Conservation (phyloP, 2,113 vertebrate genomes). For the Syrmaticus mikado region DNA sequence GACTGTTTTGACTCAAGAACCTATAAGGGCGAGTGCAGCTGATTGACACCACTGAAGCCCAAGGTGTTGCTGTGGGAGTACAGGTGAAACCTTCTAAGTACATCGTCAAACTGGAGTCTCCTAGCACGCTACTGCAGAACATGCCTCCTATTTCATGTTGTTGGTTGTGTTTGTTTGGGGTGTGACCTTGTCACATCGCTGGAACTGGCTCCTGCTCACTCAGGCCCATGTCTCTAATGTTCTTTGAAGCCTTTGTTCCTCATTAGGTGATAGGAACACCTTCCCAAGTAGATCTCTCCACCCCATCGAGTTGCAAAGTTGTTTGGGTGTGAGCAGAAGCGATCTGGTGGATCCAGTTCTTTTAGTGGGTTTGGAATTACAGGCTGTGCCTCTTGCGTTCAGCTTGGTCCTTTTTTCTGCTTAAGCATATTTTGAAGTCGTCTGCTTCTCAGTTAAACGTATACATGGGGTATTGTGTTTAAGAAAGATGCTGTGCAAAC, state of each 20-base stretch:
- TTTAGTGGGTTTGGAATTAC: conserved; percentile 50
- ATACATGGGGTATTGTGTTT: background rate
- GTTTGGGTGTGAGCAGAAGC: conserved; percentile 55
- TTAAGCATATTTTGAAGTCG: background rate
- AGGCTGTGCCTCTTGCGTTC: conserved; percentile 9
- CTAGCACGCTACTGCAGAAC: conserved; percentile 29
- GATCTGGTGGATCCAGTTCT: conserved; percentile 65
- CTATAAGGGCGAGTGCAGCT: background rate
- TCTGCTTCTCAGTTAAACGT: background rate
- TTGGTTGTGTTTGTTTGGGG: conserved; percentile 28
- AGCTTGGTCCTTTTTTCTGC: background rate
- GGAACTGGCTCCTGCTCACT: conserved; percentile 15
- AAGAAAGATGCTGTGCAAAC: background rate
- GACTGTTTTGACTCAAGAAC: background rate
- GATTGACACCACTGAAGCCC: background rate
- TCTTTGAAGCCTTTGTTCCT: conserved; percentile 63
- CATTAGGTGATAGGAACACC: conserved; percentile 58
- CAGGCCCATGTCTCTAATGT: background rate
- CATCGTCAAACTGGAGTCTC: conserved; percentile 31
- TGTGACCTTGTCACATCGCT: background rate
- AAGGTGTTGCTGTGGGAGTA: conserved; percentile 27
- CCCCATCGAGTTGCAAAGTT: conserved; percentile 36
- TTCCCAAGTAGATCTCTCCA: conserved; percentile 41
- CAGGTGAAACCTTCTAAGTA: conserved; percentile 8
- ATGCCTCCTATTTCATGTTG: background rate